These are phyloP conservation scores for Luffia ferchaultella DNA, from an alignment of 2,888 invertebrate species.

Conservation along the genomic window DNA sequence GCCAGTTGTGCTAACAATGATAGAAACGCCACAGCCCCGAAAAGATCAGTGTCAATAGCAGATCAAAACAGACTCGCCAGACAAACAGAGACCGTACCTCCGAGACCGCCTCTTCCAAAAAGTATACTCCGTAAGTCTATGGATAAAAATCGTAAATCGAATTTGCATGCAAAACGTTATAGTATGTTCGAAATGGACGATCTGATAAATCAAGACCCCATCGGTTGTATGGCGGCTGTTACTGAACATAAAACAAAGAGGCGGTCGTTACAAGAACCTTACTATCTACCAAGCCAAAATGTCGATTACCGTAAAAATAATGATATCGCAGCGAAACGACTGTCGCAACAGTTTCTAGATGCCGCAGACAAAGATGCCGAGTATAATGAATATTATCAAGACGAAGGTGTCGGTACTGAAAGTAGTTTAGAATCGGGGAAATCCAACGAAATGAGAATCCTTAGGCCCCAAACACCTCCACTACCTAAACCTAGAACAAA, in stretches of 20 bases:
- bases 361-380: conserved; percentile 63
- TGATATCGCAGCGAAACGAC: conserved; percentile 56
- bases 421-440: conserved; percentile 68
- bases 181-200: conserved; percentile 83
- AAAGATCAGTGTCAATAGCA: conserved; percentile 72
- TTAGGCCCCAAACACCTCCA: conserved; percentile 59
- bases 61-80: conserved; percentile 52
- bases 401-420: conserved; percentile 70
- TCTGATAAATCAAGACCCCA: conserved; percentile 50
- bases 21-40: conserved; percentile 68
- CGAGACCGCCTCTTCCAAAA: conserved; percentile 75
- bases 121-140: conserved; percentile 74
- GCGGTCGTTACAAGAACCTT: conserved; percentile 79
- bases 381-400: conserved; percentile 62
- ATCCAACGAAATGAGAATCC: conserved; percentile 57
- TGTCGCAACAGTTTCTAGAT: conserved; percentile 60
- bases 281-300: conserved; percentile 65
- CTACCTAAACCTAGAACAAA: conserved; percentile 56
- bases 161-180: conserved; percentile 70
- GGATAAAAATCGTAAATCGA: conserved; percentile 60
- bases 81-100: conserved; percentile 67
- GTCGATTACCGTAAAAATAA: conserved; percentile 58
- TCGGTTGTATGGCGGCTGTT: conserved; percentile 48
- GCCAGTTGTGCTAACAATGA: conserved; percentile 72
- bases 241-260: conserved; percentile 69